Percentiles rank a stretch among this genome's conserved stretches.
Evolutionary conservation across 2,797 vertebrate species (phyloP).

Genomic region (Crax fasciolata): DNA sequence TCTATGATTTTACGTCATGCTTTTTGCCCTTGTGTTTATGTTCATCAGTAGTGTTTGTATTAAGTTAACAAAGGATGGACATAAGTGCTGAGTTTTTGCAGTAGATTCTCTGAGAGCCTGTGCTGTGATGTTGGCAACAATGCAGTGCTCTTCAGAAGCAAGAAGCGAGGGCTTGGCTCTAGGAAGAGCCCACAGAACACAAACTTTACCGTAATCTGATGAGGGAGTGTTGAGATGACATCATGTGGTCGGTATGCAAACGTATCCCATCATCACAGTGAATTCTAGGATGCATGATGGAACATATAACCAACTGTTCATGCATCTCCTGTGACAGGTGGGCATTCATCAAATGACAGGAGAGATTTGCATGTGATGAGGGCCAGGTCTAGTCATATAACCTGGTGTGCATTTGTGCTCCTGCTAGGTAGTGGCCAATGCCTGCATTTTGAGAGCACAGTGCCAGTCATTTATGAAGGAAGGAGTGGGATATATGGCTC

Average conservation of each 20-base stretch:
- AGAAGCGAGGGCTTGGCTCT: background rate
- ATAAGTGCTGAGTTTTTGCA: background rate
- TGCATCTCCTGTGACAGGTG: background rate
- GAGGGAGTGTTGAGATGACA: background rate
- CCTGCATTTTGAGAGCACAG: background rate
- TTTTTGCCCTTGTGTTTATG: background rate
- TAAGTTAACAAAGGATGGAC: background rate
- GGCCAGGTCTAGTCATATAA: background rate
- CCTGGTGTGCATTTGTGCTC: background rate
- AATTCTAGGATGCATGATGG: background rate
- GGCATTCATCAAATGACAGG: background rate
- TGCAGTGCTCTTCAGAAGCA: background rate
- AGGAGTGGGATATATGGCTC: background rate
- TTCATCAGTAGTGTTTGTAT: background rate
- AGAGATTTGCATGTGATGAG: background rate
- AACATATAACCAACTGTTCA: accelerated
- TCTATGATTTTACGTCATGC: background rate
- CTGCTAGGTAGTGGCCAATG: background rate
- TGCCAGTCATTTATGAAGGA: background rate
- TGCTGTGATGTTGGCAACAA: background rate
- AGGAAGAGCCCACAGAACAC: background rate
- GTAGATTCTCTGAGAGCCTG: background rate
- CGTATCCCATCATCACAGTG: accelerated
- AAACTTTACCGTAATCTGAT: background rate
- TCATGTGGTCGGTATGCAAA: background rate